Percentiles rank a stretch among this genome's conserved stretches.
These are phyloP conservation scores for Cyanoramphus novaezelandiae DNA, from an alignment of 2,113 vertebrate genomes.

Conservation along the genomic window DNA sequence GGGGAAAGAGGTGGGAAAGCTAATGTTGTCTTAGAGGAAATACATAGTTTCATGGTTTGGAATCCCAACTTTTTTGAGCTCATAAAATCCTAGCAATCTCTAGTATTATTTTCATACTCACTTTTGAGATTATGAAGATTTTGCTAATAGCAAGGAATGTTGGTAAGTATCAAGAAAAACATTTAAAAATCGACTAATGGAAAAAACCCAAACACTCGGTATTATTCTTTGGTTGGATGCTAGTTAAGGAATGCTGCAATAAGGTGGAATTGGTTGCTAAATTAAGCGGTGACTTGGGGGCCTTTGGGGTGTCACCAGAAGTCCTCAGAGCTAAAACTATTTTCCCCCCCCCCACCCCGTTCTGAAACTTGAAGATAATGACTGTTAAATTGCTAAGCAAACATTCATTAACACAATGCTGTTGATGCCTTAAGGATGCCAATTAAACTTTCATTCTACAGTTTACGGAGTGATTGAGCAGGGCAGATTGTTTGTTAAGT, in stretches of 20 bases:
- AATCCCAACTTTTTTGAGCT: not conserved
- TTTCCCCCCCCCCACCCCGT: not conserved
- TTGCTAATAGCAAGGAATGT: not conserved
- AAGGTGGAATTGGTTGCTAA: not conserved
- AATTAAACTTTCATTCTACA: not conserved
- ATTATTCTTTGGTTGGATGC: not conserved
- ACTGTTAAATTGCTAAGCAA: not conserved
- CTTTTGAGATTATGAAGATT: not conserved
- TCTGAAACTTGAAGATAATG: not conserved
- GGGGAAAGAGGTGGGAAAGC: not conserved
- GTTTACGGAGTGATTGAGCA: not conserved
- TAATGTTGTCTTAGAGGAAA: fast-evolving
- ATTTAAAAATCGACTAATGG: not conserved
- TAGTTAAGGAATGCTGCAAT: not conserved
- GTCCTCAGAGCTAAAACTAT: not conserved
- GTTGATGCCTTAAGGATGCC: not conserved
- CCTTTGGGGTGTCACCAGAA: not conserved
- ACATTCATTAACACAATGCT: not conserved
- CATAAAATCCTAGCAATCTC: not conserved
- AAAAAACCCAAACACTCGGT: fast-evolving
- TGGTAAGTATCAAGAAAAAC: not conserved
- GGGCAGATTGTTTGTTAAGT: not conserved
- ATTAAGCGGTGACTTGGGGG: not conserved
- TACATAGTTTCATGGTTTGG: too few species aligned
- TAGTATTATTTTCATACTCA: not conserved